Evolutionary conservation across 2,113 vertebrate genomes (phyloP).

Genomic region (Physeter macrocephalus): DNA sequence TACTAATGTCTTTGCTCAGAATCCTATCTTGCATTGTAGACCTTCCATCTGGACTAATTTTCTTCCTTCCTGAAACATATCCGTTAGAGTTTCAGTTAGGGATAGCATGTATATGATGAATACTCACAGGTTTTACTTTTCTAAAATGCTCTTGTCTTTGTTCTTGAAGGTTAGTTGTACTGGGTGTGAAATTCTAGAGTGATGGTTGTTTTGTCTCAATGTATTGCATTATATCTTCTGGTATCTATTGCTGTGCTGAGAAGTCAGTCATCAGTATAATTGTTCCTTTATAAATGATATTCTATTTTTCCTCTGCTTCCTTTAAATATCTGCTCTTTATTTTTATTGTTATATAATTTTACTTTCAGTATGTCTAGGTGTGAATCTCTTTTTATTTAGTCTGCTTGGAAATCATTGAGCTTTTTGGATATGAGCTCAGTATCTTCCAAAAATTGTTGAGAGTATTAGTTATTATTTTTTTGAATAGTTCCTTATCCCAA

Average conservation of each 20-base stretch:
- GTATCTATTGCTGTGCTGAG: background rate
- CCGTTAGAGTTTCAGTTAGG: background rate
- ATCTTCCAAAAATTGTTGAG: background rate
- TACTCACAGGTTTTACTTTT: background rate
- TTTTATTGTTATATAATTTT: background rate
- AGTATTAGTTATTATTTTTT: background rate
- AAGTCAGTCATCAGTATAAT: background rate
- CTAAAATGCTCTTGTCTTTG: background rate
- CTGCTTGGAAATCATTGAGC: background rate
- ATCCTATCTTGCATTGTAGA: background rate
- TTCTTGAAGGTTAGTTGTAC: background rate
- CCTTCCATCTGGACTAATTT: slow-evolving; percentile 18
- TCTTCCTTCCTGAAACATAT: slow-evolving; percentile 37
- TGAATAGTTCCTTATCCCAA: background rate
- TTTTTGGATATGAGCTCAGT: background rate
- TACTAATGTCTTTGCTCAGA: background rate
- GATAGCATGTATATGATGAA: background rate
- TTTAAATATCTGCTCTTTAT: background rate
- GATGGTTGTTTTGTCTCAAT: background rate
- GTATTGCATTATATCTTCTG: background rate
- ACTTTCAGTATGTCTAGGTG: background rate
- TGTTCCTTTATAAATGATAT: background rate
- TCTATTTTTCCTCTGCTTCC: background rate
- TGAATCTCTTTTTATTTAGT: background rate
- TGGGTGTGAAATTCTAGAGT: background rate